Conservation (phyloP, 2,113 vertebrate species). For the Xyrauchen texanus region DNA sequence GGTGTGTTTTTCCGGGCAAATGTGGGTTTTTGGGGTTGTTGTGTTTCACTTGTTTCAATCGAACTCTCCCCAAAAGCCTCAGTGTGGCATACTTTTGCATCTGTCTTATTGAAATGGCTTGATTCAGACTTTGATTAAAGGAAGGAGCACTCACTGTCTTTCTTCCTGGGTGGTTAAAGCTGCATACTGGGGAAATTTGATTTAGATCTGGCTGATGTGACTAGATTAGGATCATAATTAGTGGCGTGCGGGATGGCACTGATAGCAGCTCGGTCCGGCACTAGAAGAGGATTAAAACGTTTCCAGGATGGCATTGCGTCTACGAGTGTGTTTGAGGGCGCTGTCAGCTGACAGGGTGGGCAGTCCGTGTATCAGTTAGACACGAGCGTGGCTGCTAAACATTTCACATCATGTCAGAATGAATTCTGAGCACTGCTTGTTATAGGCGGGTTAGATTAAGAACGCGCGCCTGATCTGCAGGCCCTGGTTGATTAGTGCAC, state of each 20-base stretch:
- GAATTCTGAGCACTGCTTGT: slow-evolving; percentile 67
- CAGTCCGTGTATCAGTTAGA: slow-evolving; percentile 64
- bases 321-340: background rate
- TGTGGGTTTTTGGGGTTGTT: slow-evolving; percentile 14
- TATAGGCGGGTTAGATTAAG: slow-evolving; percentile 55
- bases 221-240: slow-evolving; percentile 62
- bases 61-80: slow-evolving; percentile 64
- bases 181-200: slow-evolving; percentile 51
- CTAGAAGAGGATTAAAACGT: slow-evolving; percentile 45
- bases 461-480: slow-evolving; percentile 53
- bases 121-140: slow-evolving; percentile 76
- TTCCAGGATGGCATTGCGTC: slow-evolving; percentile 5
- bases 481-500: slow-evolving; percentile 44
- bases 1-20: background rate
- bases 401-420: slow-evolving; percentile 54
- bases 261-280: slow-evolving; percentile 39
- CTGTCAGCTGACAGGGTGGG: slow-evolving; percentile 69
- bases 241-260: slow-evolving; percentile 40
- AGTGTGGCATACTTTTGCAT: slow-evolving; percentile 65
- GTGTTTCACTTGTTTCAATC: slow-evolving; percentile 59
- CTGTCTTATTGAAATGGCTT: slow-evolving; percentile 65
- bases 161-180: slow-evolving; percentile 71
- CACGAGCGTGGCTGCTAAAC: slow-evolving; percentile 50
- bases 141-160: slow-evolving; percentile 57
- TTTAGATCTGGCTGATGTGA: slow-evolving; percentile 58